phyloP scores from a whole-genome alignment of 2,797 vertebrate species.

The Epinephelus malabaricus region DNA sequence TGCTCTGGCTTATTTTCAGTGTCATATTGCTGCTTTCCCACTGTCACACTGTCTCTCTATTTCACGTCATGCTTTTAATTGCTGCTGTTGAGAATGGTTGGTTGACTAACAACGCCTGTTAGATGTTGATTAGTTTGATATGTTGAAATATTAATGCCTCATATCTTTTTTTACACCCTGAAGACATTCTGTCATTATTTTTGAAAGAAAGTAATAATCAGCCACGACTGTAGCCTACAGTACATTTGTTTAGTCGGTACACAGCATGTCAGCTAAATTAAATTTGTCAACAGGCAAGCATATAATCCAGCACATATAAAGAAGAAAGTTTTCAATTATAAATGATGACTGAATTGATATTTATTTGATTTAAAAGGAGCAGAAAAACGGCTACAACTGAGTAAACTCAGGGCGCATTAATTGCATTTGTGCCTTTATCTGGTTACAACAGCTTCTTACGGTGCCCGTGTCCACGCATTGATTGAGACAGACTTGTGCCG shows the following conservation, averaged over 20 bases:
- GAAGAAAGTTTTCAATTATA: background rate
- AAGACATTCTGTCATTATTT: background rate
- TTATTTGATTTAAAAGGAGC: background rate
- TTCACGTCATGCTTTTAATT: constrained; percentile 1
- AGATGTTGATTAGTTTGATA: background rate
- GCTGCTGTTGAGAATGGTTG: background rate
- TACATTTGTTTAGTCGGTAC: background rate
- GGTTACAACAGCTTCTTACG: background rate
- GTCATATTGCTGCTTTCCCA: background rate
- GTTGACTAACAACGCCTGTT: background rate
- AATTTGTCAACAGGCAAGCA: background rate
- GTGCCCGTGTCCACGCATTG: background rate
- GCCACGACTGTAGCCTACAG: background rate
- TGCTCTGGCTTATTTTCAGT: background rate
- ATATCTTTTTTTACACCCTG: background rate
- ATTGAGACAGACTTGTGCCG: constrained; percentile 59
- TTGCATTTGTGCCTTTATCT: background rate
- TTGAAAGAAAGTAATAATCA: background rate
- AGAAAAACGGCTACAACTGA: background rate
- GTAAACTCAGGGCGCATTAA: background rate
- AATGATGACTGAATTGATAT: background rate
- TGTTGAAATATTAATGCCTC: background rate
- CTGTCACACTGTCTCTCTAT: background rate
- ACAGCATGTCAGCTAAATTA: background rate
- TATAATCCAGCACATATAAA: background rate